Conservation (phyloP, 2,797 vertebrate genomes). For the Premnoplex brunnescens region DNA sequence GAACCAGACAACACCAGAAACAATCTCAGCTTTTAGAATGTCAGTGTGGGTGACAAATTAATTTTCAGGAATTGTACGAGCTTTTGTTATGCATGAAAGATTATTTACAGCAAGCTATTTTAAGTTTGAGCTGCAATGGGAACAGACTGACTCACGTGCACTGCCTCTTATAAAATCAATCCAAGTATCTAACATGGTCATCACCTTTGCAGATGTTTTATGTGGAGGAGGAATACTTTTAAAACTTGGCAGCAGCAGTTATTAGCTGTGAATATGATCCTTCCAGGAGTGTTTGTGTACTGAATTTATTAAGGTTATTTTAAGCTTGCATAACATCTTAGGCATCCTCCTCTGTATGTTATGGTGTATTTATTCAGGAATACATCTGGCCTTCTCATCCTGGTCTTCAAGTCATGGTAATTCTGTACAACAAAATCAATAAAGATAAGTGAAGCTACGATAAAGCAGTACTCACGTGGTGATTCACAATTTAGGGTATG, state of each 20-base stretch:
- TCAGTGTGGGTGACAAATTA: constrained; percentile 19
- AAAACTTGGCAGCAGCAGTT: constrained; percentile 15
- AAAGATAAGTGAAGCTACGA: neutral
- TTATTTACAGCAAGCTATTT: constrained; percentile 68
- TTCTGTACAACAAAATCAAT: neutral
- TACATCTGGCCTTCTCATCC: neutral
- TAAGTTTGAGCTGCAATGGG: constrained; percentile 28
- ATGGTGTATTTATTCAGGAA: neutral
- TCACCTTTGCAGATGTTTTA: constrained; percentile 42
- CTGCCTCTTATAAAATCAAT: constrained; percentile 26
- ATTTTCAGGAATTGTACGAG: neutral
- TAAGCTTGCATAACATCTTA: neutral
- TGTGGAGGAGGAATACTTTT: constrained; percentile 24
- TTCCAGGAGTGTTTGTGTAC: constrained; percentile 30
- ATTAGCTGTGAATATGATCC: constrained; percentile 17
- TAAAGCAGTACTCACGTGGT: neutral
- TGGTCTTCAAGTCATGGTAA: neutral
- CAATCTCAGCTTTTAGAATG: neutral
- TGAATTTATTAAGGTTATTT: constrained; percentile 14
- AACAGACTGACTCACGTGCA: constrained; percentile 47
- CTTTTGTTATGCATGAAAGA: constrained; percentile 49
- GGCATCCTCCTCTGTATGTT: neutral
- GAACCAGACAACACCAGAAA: constrained; percentile 22
- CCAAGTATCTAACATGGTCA: constrained; percentile 32
- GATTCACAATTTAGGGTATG: neutral